Evolutionary conservation across 2,797 vertebrate species (phyloP).

Genomic region (Champsocephalus esox): DNA sequence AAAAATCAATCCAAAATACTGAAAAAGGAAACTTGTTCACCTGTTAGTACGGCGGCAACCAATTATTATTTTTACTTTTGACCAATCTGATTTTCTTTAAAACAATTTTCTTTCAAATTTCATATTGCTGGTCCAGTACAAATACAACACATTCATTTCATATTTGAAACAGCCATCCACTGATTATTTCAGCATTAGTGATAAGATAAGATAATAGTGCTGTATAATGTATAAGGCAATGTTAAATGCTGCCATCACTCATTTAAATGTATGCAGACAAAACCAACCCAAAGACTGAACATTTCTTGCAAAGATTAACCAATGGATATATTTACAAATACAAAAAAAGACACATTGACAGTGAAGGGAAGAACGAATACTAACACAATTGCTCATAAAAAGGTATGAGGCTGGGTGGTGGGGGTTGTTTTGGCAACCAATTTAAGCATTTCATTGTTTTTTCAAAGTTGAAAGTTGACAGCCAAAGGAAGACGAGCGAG

Average conservation of each 20-base stretch:
- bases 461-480: constrained; percentile 68
- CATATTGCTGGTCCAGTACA: background rate
- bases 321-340: background rate
- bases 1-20: no score
- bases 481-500: constrained; percentile 75
- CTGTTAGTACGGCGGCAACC: no score
- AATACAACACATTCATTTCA: background rate
- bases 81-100: background rate
- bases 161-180: no score
- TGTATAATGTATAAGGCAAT: no score
- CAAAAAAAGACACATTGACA: constrained; percentile 2
- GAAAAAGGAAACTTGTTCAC: no score
- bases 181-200: background rate
- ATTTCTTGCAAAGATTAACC: background rate
- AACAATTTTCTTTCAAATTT: no score
- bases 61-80: no score
- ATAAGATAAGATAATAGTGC: no score
- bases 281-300: constrained; percentile 4
- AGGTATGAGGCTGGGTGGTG: constrained; percentile 37
- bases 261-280: constrained; percentile 1
- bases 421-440: constrained; percentile 48
- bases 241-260: background rate
- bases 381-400: constrained; percentile 23
- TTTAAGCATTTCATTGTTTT: constrained; percentile 76
- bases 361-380: constrained; percentile 11